Base-by-base conservation (phyloP, 2,113 vertebrate genomes). In the Cygnus atratus region DNA sequence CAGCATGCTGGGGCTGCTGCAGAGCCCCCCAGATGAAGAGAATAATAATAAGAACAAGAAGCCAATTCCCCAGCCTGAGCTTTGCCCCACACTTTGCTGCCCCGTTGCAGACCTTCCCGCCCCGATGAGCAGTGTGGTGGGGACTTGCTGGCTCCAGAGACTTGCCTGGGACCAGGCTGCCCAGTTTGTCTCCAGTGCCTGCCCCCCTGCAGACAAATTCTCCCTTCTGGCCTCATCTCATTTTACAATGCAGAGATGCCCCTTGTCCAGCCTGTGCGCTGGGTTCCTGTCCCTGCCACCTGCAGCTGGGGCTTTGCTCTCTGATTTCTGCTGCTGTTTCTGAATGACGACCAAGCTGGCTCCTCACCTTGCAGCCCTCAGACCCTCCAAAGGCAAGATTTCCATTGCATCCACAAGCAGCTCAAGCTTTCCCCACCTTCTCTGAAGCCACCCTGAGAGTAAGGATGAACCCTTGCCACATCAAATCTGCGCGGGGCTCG, bases 371-470 rank as follows among this genome's bases (percentile, higher is more conserved):
- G 65, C 43, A 55, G 8, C 18, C 13, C 26, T 68, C 78, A 13
- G 2, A 7, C 4, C 29, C 20, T 26, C 77, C 46, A 28, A 18
- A 37, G 8, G 29, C 61, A 54, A 71, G 41, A 44, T 37, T 21
- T 89, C 37, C 7, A 1, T 2, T n/a, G n/a, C 62, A 82, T 3
- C 33, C 50, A 35, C 63, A 41, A 66, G 28, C 18, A 43, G 28
- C 35, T 74, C 67, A 43, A 83, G 16, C 75, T 70, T 78, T 26
- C 57, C 15, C 18, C 19, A 8, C 61, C n/a, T 72, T 21, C 44
- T 44, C 11, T 0, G 0, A 50, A 55, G 33, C 25, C 66, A 37
- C 14, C 9, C 2, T 0, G 33, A 68, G 21, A 75, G 28, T 31
- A 62, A 59, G 3, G 10, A 18, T 39, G 41, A 89, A 84, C 61